Base-by-base conservation (phyloP, 2,113 vertebrate genomes). In the Arizona elegans region DNA sequence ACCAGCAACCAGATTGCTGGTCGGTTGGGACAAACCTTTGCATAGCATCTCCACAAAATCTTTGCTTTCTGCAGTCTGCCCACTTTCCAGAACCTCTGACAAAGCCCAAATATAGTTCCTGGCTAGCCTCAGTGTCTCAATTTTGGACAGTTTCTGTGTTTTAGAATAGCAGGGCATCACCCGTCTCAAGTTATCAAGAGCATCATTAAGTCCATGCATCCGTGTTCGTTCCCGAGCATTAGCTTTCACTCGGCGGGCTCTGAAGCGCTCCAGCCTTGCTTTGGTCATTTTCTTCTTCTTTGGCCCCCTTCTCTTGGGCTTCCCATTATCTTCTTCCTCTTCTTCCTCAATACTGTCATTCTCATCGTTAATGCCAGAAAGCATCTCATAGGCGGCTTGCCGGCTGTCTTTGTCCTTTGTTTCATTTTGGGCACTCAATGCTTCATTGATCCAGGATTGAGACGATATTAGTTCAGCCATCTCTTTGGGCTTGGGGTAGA, bases 121-220 rank as follows among this genome's bases (percentile, higher is more conserved):
- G 6, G 99, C 99, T 62, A 99, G 96, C 89, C 99, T 97, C 81
- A 99, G 95, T 0, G 99, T 99, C 96, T 99, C 99, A 15, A 99
- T 99, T 96, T 99, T 99, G 93, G 99, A 99, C 55, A 99, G 96
- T 88, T 99, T 99, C 90, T 99, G 99, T 0, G 99, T 99, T 92
- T 99, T 99, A 93, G 99, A 99, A 96, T 99, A 99, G 93, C 99
- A 99, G n/a, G 99, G 99, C 99, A 99, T 99, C 56, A 99, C 99
- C 92, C 97, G 95, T 58, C 99, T 96, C 92, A 99, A 97, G 95
- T 97, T 99, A 65, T 99, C 99, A 92, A 99, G 97, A 17, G 99
- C 99, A 2, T 99, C 99, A 0, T 99, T 99, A 81, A 99, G 97
- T 1, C 99, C 99, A 0, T 99, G 99, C 99, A 99, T 99, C 54